Percentiles rank a stretch among this genome's conserved stretches.
phyloP scores from a whole-genome alignment of 2,888 invertebrate species.

The Eilema caniola region DNA sequence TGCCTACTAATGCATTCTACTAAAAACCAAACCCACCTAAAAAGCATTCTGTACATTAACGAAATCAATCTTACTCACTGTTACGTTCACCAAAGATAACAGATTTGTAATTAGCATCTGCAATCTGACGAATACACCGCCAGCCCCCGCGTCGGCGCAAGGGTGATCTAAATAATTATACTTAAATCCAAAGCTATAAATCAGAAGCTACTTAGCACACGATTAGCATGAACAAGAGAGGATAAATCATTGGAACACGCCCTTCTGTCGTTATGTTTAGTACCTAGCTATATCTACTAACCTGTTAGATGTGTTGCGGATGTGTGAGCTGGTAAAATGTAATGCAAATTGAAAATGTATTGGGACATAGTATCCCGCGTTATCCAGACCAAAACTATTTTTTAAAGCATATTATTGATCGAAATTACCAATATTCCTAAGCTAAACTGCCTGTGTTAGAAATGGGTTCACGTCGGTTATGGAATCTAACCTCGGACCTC shows the following conservation, averaged over 20 bases:
- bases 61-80: slow-evolving; percentile 28
- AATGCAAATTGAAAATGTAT: neutral
- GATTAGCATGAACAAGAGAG: slow-evolving; percentile 84
- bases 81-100: slow-evolving; percentile 46
- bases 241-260: slow-evolving; percentile 70
- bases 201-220: slow-evolving; percentile 74
- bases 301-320: neutral
- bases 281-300: neutral
- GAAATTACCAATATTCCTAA: too few relatives aligned
- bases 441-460: too few relatives aligned
- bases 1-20: too few relatives aligned
- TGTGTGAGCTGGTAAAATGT: neutral
- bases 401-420: too few relatives aligned
- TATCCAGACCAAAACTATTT: too few relatives aligned
- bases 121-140: slow-evolving; percentile 49
- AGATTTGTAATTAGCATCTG: slow-evolving; percentile 51
- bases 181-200: slow-evolving; percentile 70
- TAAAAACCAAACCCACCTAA: too few relatives aligned
- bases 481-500: too few relatives aligned
- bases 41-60: neutral
- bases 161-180: slow-evolving; percentile 69
- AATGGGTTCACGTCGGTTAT: too few relatives aligned
- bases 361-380: too few relatives aligned
- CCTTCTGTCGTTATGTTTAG: slow-evolving; percentile 46
- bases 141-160: slow-evolving; percentile 21